Evolutionary conservation across 2,888 invertebrate species (phyloP), one percentile per base, ranked within the genome.

Genomic region (Chalcosyrphus nemorum): DNA sequence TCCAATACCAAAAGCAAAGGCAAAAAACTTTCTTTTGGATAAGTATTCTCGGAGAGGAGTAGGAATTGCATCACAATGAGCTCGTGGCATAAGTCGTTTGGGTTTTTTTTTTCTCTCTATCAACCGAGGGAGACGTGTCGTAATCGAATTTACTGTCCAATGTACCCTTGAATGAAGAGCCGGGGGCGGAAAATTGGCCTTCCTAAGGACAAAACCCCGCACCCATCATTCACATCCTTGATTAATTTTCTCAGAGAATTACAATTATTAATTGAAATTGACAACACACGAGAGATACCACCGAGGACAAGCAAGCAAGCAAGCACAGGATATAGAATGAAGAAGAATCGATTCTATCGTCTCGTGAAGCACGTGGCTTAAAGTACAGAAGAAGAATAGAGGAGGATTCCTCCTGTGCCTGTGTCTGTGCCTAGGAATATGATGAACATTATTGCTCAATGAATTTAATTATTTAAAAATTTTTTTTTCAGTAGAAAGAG

Each of bases 201-300:
- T 41, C 59, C 43, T 59, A 9, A 24, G 50, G 27, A 11, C n/a
- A 27, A 15, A 2, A 24, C 24, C 13, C 43, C n/a, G 13, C 11
- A 7, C 29, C 38, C n/a, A 0, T 41, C 19, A 4, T 41, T 68
- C 29, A 54, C 32, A 54, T 68, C 32, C 45, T 56, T 56, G 32
- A 63, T 63, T 63, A 63, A 47, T 19, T 50, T 15, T 24, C 47
- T 50, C 19, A 21, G 47, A 47, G 35, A 66, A 57, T 45, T 70
- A 45, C 32, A 70, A 32, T 70, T 57, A 57, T 56, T 70, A 70
- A 70, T 57, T 70, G 57, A 57, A 70, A 57, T 57, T 57, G 56
- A 32, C 56, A 57, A 47, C 15, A 57, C 45, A 43, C 41, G 21
- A 17, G 56, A 32, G 45, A 9, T 11, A 4, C 4, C 7, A 7